A percentile compares a stretch with the other conserved stretches of the same genome.
These are phyloP conservation scores for Aurelia sp. DNA, from an alignment of 30 jellyfish, hydroid and myxozoan species.

Conservation along the genomic window DNA sequence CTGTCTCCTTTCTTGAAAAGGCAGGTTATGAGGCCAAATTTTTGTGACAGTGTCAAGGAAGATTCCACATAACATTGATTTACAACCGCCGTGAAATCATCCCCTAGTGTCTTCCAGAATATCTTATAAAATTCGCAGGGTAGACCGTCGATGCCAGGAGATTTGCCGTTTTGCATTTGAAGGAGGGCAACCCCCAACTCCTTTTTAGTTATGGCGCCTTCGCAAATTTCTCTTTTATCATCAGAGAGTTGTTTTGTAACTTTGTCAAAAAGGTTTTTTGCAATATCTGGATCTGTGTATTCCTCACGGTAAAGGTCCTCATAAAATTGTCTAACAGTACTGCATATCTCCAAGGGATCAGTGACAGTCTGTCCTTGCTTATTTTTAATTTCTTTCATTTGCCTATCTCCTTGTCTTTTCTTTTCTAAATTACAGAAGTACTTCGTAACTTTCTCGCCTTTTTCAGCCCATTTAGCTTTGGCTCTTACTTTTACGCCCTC, in stretches of 20 bases:
- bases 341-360: not conserved
- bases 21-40: not conserved
- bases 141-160: conserved; percentile 54
- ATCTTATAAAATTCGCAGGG: conserved; percentile 14
- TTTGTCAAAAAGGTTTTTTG: not conserved
- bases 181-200: conserved; percentile 11
- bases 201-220: conserved; percentile 6
- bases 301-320: not conserved
- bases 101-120: conserved; percentile 16
- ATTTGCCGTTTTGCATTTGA: conserved; percentile 11
- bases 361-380: not conserved
- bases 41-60: not conserved
- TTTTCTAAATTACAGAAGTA: conserved; percentile 27
- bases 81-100: not conserved
- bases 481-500: conserved; percentile 3
- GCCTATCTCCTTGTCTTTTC: conserved; percentile 11
- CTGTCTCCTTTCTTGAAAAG: conserved; percentile 37
- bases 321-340: not conserved
- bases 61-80: not conserved
- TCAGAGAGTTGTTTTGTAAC: conserved; percentile 6
- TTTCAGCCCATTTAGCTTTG: conserved; percentile 28
- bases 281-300: not conserved
- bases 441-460: conserved; percentile 29
- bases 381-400: conserved; percentile 2
- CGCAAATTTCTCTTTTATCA: not conserved